phyloP scores from a whole-genome alignment of 2,113 vertebrate genomes.

The Baryphthengus martii region DNA sequence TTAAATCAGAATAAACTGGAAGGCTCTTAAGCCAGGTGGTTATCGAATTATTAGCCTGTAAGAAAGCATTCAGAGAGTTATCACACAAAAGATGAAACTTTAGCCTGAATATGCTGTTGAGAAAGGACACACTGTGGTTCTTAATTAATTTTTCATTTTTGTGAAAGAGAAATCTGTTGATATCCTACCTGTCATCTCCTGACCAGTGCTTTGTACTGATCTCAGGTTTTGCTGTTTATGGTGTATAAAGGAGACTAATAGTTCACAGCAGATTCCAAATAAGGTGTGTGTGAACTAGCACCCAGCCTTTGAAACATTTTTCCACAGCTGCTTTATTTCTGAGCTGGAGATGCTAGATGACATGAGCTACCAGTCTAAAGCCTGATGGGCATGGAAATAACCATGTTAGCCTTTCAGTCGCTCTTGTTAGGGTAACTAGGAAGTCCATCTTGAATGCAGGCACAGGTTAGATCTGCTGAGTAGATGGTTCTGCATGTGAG shows the following conservation, averaged over 20 bases:
- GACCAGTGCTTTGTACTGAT: neutral
- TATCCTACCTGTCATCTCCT: neutral
- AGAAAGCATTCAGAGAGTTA: constrained; percentile 26
- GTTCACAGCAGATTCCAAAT: neutral
- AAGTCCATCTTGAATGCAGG: neutral
- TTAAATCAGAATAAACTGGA: neutral
- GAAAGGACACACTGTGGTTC: neutral
- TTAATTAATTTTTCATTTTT: neutral
- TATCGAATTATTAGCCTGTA: constrained; percentile 12
- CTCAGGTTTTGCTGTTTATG: neutral
- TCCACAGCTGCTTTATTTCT: neutral
- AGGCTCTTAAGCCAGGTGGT: neutral
- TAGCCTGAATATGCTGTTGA: neutral
- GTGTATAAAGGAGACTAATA: neutral
- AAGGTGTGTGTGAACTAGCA: neutral
- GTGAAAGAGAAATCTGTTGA: neutral
- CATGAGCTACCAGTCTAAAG: neutral
- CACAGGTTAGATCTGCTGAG: neutral
- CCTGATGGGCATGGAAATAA: neutral
- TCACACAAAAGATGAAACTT: constrained; percentile 9
- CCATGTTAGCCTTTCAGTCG: neutral
- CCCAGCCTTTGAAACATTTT: neutral
- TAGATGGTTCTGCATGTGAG: neutral
- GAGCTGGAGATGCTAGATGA: neutral
- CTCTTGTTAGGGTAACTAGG: neutral